phyloP scores from a whole-genome alignment of 2,113 vertebrate species.

The Brevimyrus niger region DNA sequence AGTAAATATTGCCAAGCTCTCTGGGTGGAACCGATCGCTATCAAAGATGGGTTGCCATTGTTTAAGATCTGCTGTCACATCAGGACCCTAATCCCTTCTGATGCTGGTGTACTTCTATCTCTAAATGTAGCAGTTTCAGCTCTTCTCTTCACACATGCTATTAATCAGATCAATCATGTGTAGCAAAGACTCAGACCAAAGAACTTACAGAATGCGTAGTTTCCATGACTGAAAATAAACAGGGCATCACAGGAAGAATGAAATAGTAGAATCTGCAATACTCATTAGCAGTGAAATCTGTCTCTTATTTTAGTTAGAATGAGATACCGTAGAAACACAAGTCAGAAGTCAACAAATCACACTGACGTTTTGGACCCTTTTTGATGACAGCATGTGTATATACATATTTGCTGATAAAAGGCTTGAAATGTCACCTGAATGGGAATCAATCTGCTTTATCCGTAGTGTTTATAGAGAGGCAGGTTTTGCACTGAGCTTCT shows the following conservation, averaged over 20 bases:
- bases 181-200: neutral
- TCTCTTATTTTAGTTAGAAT: neutral
- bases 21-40: neutral
- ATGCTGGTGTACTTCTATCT: neutral
- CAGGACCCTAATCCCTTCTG: neutral
- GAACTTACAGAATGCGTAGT: neutral
- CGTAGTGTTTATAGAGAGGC: neutral
- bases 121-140: neutral
- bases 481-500: neutral
- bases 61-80: slow-evolving; percentile 5
- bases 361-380: neutral
- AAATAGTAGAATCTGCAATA: neutral
- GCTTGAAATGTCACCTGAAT: neutral
- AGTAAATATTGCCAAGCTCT: slow-evolving; percentile 4
- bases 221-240: neutral
- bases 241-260: neutral
- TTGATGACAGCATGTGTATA: neutral
- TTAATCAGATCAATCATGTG: neutral
- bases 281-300: neutral
- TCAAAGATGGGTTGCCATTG: neutral
- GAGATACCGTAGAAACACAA: neutral
- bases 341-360: neutral
- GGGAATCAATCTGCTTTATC: neutral
- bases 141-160: neutral
- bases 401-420: neutral